These are phyloP conservation scores for Scaptomyza parva DNA, from an alignment of 2,888 invertebrate species.

Conservation along the genomic window DNA sequence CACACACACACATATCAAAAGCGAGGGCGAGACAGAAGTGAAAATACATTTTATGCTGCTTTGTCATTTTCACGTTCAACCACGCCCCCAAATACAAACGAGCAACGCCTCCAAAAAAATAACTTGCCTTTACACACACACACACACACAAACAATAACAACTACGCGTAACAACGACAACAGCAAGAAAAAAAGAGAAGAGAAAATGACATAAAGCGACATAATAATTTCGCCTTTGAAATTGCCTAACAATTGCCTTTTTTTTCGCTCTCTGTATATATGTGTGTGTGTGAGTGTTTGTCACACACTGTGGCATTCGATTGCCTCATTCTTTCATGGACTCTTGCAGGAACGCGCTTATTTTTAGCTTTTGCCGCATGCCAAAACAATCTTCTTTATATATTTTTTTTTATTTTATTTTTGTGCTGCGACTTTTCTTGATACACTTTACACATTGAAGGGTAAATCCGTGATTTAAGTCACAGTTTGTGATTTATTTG, in stretches of 20 bases:
- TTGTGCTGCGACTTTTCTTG: conserved; percentile 42
- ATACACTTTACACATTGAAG: conserved; percentile 23
- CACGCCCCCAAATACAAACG: conserved; percentile 28
- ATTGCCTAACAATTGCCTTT: conserved; percentile 77
- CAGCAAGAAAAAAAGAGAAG: conserved; percentile 37
- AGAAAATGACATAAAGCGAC: conserved; percentile 76
- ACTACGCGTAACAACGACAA: background rate
- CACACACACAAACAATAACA: conserved; percentile 20
- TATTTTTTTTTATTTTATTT: conserved; percentile 28
- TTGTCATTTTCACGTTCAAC: conserved; percentile 72
- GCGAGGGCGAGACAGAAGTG: conserved; percentile 34
- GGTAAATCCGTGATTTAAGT: conserved; percentile 1
- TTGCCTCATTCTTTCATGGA: conserved; percentile 3
- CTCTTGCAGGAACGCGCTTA: conserved; percentile 47
- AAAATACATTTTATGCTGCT: conserved; percentile 77
- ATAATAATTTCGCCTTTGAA: conserved; percentile 78
- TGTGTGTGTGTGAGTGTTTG: conserved; percentile 4
- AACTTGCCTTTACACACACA: conserved; percentile 4
- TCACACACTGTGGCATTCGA: conserved; percentile 45
- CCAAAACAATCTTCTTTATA: conserved; percentile 34
- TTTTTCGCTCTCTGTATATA: too few species aligned
- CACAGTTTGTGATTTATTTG: background rate
- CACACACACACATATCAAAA: conserved; percentile 67
- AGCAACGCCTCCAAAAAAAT: conserved; percentile 32
- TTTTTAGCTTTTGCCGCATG: conserved; percentile 60